These are phyloP conservation scores for Ophion ventricosus DNA, from an alignment of 2,888 invertebrate species.

Conservation along the genomic window DNA sequence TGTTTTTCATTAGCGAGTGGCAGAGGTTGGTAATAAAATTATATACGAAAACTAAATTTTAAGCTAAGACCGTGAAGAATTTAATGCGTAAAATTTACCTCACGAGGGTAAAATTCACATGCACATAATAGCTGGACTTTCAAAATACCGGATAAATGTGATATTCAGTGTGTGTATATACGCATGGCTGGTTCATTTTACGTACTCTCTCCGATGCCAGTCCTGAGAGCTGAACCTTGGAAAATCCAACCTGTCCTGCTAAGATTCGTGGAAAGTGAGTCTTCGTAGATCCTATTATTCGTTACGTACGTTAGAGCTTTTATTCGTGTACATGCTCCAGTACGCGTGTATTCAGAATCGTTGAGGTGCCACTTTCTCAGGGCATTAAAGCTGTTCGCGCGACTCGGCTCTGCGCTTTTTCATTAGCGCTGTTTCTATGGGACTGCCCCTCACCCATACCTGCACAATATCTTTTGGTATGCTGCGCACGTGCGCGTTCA, in stretches of 20 bases:
- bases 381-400: conserved; percentile 67
- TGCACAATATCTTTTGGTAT: neutral
- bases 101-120: too few relatives aligned
- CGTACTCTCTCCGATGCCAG: too few relatives aligned
- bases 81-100: neutral
- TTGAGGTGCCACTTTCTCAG: conserved; percentile 68
- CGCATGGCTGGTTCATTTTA: too few relatives aligned
- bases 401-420: conserved; percentile 29
- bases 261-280: conserved; percentile 16
- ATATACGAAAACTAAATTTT: neutral
- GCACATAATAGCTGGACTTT: too few relatives aligned
- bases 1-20: neutral
- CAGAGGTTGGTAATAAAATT: neutral
- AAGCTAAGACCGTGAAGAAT: neutral
- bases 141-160: too few relatives aligned
- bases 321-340: conserved; percentile 31
- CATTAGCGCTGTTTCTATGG: conserved; percentile 40
- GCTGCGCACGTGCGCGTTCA: neutral
- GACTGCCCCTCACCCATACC: conserved; percentile 6
- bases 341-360: conserved; percentile 59
- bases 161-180: too few relatives aligned
- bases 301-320: conserved; percentile 29
- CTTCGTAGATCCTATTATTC: conserved; percentile 40
- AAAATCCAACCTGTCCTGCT: conserved; percentile 22
- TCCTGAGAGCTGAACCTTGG: too few relatives aligned